These are phyloP conservation scores for Azemiops feae DNA, from an alignment of 2,113 vertebrate species.

Conservation along the genomic window DNA sequence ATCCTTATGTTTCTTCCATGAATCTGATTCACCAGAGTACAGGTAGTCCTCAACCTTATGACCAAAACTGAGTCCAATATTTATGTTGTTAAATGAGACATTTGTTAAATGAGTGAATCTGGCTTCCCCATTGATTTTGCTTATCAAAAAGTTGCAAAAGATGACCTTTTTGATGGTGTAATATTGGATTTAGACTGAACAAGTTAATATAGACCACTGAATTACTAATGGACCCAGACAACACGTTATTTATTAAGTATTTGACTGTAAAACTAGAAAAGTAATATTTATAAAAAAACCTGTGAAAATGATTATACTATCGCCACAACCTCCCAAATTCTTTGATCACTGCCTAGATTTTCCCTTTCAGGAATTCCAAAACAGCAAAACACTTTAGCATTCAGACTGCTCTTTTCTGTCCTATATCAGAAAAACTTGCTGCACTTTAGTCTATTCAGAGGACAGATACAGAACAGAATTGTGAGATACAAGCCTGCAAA, in stretches of 20 bases:
- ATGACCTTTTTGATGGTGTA: neutral
- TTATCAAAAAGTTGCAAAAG: neutral
- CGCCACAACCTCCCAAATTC: neutral
- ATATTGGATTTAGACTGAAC: no score
- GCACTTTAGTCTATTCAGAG: conserved; percentile 22
- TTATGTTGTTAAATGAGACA: neutral
- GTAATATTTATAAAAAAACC: no score
- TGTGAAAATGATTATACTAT: neutral
- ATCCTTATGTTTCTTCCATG: neutral
- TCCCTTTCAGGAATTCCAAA: neutral
- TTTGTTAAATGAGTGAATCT: neutral
- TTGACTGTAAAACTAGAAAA: no score
- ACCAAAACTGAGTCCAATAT: neutral
- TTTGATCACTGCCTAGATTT: neutral
- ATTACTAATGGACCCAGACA: no score
- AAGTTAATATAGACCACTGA: no score
- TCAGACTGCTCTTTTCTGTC: neutral
- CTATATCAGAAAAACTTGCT: neutral
- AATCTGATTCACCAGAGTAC: neutral
- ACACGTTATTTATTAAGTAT: no score
- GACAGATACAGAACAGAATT: neutral
- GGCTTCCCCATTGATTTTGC: neutral
- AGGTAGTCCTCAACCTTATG: neutral
- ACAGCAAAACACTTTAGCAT: neutral
- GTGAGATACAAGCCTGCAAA: neutral